A percentile compares a stretch with the other conserved stretches of the same genome.
Evolutionary conservation across 2,113 vertebrate genomes (phyloP).

Genomic region (Scartelaos histophorus): DNA sequence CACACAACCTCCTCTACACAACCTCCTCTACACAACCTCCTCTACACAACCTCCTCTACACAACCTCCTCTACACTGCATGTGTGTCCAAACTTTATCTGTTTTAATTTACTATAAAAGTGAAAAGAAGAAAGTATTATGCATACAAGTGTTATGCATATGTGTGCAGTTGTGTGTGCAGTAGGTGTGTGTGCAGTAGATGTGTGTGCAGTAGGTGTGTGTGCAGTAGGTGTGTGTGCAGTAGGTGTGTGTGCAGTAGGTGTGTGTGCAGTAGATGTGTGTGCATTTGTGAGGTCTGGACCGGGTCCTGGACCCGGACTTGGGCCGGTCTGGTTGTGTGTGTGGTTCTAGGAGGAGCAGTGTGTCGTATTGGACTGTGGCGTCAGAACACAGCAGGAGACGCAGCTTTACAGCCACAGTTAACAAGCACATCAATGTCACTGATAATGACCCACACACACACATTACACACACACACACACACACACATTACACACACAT

Average conservation of each 20-base stretch:
- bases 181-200: no score
- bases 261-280: no score
- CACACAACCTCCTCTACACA: not conserved
- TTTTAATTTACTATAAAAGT: not conserved
- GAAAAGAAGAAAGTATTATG: not conserved
- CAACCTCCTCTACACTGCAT: not conserved
- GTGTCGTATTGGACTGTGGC: not conserved
- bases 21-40: not conserved
- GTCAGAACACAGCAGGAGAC: slow-evolving; percentile 11
- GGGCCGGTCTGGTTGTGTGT: not conserved
- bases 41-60: no score
- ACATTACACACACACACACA: no score
- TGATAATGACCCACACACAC: no score
- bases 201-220: no score
- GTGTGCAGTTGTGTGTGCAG: no score
- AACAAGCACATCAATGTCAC: slow-evolving; percentile 56
- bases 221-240: no score
- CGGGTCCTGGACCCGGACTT: not conserved
- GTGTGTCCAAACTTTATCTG: not conserved
- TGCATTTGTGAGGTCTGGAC: not conserved
- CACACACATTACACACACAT: no score
- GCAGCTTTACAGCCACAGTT: slow-evolving; percentile 23
- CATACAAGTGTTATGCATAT: no score
- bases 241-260: no score
- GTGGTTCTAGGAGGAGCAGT: not conserved